These are phyloP conservation scores for Oscarella lobularis DNA, from an alignment of 37 sponge, comb jelly and placozoan species.

Conservation along the genomic window DNA sequence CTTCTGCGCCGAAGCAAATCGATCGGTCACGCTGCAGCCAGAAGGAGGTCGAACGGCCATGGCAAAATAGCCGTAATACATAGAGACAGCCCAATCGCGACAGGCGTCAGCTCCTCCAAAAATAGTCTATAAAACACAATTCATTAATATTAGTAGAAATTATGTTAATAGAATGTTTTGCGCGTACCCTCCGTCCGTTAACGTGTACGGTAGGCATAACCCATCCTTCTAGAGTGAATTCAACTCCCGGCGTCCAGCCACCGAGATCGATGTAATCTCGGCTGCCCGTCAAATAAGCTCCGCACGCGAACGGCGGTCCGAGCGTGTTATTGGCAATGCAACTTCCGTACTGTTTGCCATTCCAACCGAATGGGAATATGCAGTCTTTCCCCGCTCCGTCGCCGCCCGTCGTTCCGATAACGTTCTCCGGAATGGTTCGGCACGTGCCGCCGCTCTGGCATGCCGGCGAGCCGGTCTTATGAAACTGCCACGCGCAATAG, in stretches of 20 bases:
- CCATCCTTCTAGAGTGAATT: background rate
- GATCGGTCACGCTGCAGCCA: background rate
- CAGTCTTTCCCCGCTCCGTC: slow-evolving; percentile 1
- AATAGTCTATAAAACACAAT: background rate
- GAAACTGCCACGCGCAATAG: background rate
- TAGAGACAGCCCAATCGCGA: background rate
- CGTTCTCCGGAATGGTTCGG: background rate
- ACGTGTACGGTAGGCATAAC: background rate
- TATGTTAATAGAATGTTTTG: too few species aligned
- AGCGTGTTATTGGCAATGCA: background rate
- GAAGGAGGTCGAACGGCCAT: background rate
- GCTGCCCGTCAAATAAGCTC: background rate
- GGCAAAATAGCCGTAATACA: background rate
- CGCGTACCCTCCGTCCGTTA: too few species aligned
- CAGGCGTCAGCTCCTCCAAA: background rate
- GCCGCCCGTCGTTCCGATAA: background rate
- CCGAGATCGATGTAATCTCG: background rate
- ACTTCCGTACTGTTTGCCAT: background rate
- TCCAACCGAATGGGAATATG: background rate
- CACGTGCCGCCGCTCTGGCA: slow-evolving; percentile 1
- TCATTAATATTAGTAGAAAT: background rate
- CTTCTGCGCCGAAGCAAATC: background rate
- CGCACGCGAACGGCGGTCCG: background rate
- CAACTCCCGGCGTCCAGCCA: background rate
- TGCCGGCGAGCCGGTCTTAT: background rate